Evolutionary conservation across 2,797 vertebrate species (phyloP), one percentile per base, ranked within the genome.

Genomic region (Choloepus didactylus): DNA sequence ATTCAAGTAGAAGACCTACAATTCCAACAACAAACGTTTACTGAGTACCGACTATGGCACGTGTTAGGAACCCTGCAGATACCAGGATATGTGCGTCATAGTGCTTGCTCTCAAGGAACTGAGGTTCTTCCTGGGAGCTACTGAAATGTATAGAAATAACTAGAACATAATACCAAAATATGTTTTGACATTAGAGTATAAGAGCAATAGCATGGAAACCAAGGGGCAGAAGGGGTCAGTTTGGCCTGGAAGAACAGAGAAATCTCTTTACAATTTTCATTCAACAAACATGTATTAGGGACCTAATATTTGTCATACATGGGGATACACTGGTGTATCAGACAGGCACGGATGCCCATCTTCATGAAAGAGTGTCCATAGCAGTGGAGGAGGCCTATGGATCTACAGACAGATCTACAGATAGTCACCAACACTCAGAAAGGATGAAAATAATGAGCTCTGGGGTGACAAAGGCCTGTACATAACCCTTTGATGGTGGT

Each of bases 1-100:
- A 84, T 70, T 69, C 44, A 94, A 88, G 27, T 73, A 54, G 69
- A 31, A 81, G 56, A 82, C 67, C 87, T 54, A 73, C 62, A 89
- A 90, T 91, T 94, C 69, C 76, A 90, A 49, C 2, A 25, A 23
- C 38, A 90, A 66, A 72, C 10, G 15, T 46, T 49, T 46, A 18
- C 19, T 16, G 44, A 72, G 29, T 19, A 2, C 49, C 60, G 62
- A 62, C 46, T 21, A 29, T 21, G 25, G 38, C 14, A 44, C 18
- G 19, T 76, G 31, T 31, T 76, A 29, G 64, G 44, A 69, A 77
- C 5, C 19, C 16, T 69, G 14, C 3, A 51, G 44, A 87, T 15
- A 64, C 49, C 87, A 85, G 21, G 16, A n/a, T 59, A 38, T 10
- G 16, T 51, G 29, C 31, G 15, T 64, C 67, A 69, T 41, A 70